phyloP scores from a whole-genome alignment of 2,888 invertebrate species.

The Drosophila eohydei region DNA sequence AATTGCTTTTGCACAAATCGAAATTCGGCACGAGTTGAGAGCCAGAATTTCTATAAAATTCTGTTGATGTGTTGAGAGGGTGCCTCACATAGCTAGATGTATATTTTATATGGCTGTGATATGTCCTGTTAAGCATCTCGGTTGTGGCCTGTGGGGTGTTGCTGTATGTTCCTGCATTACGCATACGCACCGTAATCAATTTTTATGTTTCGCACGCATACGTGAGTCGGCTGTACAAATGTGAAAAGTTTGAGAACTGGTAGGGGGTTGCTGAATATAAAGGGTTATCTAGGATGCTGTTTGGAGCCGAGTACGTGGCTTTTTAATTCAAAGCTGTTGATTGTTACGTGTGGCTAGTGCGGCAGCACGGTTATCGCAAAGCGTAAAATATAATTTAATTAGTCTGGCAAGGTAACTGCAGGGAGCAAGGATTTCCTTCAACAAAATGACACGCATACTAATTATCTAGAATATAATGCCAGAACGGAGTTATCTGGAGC shows the following conservation, averaged over 20 bases:
- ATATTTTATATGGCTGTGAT: neutral
- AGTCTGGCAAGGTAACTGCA: constrained; percentile 57
- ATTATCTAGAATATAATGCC: constrained; percentile 37
- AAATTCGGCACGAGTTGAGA: constrained; percentile 2
- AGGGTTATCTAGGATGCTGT: constrained; percentile 22
- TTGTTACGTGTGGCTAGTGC: constrained; percentile 27
- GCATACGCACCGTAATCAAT: constrained; percentile 79
- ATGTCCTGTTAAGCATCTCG: constrained; percentile 14
- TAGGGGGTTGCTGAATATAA: neutral
- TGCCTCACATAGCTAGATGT: neutral
- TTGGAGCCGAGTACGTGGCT: constrained; percentile 37
- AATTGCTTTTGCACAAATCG: constrained; percentile 24
- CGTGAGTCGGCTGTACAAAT: constrained; percentile 78
- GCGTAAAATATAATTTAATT: constrained; percentile 67
- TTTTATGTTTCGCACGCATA: constrained; percentile 73
- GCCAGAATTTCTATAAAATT: constrained; percentile 19
- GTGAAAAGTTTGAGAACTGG: constrained; percentile 19
- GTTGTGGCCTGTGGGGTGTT: constrained; percentile 26
- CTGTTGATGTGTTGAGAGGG: constrained; percentile 18
- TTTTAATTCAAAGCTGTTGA: constrained; percentile 53
- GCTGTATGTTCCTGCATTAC: constrained; percentile 40
- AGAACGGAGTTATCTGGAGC: neutral
- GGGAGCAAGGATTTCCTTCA: neutral
- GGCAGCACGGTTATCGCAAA: constrained; percentile 52
- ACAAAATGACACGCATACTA: constrained; percentile 38